Evolutionary conservation across 2,888 invertebrate genomes (phyloP).

Genomic region (Dolichopus griseipennis): DNA sequence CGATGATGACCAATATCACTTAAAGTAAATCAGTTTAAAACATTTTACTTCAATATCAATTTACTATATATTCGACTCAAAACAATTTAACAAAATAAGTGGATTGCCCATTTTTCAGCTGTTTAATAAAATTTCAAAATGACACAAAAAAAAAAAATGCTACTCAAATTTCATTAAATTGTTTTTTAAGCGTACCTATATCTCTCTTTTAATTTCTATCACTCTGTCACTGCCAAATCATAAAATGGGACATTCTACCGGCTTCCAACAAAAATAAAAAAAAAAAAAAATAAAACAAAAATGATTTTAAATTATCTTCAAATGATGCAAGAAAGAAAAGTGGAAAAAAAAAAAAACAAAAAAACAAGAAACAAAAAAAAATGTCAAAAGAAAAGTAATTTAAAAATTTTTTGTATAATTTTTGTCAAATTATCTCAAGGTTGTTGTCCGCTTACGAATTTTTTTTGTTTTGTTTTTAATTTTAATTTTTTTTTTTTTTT

Average conservation of each 20-base stretch:
- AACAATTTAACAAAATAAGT: no score
- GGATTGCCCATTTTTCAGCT: no score
- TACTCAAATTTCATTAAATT: no score
- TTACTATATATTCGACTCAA: no score
- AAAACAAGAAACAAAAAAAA: not conserved
- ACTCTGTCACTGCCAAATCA: conserved; percentile 1
- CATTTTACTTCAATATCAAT: no score
- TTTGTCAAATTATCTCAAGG: conserved; percentile 6
- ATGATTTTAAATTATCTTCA: not conserved
- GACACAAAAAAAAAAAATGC: no score
- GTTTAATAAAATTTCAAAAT: no score
- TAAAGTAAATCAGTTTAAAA: no score
- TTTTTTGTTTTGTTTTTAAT: not conserved
- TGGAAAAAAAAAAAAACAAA: not conserved
- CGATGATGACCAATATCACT: no score
- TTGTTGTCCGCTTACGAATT: conserved; percentile 2
- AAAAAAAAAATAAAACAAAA: not conserved
- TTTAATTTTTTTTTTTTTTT: no score
- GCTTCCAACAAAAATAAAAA: not conserved
- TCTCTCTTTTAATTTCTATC: not conserved
- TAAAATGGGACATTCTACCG: not conserved
- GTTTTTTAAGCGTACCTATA: no score
- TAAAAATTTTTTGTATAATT: not conserved
- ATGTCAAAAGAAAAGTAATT: conserved; percentile 4
- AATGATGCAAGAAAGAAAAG: not conserved